Evolutionary conservation across 2,888 invertebrate species (phyloP), one percentile per base, ranked within the genome.

Genomic region (Thymelicus lineola): DNA sequence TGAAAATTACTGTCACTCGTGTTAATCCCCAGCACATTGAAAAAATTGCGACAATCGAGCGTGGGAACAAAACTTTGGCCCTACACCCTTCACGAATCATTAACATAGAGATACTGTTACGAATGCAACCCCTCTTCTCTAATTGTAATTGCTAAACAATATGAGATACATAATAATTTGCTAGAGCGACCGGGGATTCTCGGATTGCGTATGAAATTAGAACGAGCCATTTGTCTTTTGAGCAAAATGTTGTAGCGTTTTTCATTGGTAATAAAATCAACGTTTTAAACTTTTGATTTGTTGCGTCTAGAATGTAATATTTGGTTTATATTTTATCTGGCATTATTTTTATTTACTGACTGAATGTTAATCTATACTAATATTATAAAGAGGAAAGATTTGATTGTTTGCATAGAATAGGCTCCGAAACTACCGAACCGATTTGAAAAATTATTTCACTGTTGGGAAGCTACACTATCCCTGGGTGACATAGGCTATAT

Each of bases 111-210:
- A 80, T 79, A 77, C 79, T 73, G 70, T 73, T 77, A 75, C 73
- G 48, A 74, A 75, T 73, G 73, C 75, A 70, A 75, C 75, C 75
- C 76, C 75, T 71, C 63, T 42, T 60, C 76, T 78, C 81, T 81
- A 79, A 82, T 84, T 86, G 83, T 86, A 82, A 86, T 87, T 86
- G 84, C 78, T 81, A 82, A 82, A 82, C 83, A 82, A 83, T 79
- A 74, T 77, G 79, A 76, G 75, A 78, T 74, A 77, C 74, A 72
- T 75, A 71, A 75, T 77, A 76, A 78, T 77, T 77, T 75, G 72
- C 72, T 66, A 61, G 72, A 71, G 73, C 69, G 70, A 69, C 64
- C 69, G 71, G 64, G 66, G 73, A 68, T 71, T 48, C 36, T 48
- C 46, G 66, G 60, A 70, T 72, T 66, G 46, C 46, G 48, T 55